A percentile compares a stretch with the other conserved stretches of the same genome.
phyloP scores from a whole-genome alignment of 2,888 invertebrate genomes.

The Listrodromus nycthemerus region DNA sequence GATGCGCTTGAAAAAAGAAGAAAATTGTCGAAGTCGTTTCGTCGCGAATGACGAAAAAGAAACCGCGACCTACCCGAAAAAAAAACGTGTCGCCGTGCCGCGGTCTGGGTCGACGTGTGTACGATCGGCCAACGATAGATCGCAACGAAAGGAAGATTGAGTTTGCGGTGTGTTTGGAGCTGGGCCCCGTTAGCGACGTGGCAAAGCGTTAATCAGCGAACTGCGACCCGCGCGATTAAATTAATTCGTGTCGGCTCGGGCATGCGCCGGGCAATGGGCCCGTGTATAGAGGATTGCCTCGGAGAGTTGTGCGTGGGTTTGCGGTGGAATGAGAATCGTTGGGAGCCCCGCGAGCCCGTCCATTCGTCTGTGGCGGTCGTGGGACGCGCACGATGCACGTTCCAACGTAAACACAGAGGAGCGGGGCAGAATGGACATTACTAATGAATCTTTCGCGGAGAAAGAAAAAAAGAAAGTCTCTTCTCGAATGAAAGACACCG shows the following conservation, averaged over 20 bases:
- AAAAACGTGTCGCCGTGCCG: not conserved
- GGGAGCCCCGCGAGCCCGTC: not conserved
- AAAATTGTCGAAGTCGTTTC: not conserved
- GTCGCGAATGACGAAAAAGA: not conserved
- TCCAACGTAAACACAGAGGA: not conserved
- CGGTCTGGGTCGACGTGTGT: not conserved
- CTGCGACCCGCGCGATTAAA: slow-evolving; percentile 64
- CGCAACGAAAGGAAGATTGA: not conserved
- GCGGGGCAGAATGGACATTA: not conserved
- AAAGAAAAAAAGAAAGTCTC: not conserved
- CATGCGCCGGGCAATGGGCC: slow-evolving; percentile 37
- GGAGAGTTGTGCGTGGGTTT: slow-evolving; percentile 32
- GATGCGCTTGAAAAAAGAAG: not conserved
- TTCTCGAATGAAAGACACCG: not conserved
- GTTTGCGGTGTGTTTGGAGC: not conserved
- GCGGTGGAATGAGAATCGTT: not conserved
- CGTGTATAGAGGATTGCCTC: not conserved
- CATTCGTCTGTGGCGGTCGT: not conserved
- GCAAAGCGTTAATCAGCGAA: slow-evolving; percentile 61
- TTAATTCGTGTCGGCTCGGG: slow-evolving; percentile 50
- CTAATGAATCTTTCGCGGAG: not conserved
- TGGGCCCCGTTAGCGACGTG: slow-evolving; percentile 19
- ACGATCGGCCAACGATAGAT: slow-evolving; percentile 13
- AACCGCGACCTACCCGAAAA: slow-evolving; percentile 38
- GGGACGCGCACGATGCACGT: slow-evolving; percentile 4